Conservation (phyloP, 2,888 invertebrate genomes). For the Ernsta delagoae region DNA sequence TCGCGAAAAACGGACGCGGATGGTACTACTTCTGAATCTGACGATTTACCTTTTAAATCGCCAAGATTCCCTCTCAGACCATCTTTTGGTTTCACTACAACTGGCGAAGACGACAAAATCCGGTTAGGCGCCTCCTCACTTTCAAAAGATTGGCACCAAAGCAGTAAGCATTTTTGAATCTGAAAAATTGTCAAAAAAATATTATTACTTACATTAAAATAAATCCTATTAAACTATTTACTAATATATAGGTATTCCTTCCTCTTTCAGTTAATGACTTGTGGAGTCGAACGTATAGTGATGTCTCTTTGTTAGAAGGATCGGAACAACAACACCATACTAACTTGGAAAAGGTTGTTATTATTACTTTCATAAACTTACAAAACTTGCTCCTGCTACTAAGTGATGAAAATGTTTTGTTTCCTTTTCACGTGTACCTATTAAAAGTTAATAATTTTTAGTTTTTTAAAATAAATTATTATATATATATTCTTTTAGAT, state of each 20-base stretch:
- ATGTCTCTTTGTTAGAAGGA: conserved; percentile 64
- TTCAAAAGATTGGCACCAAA: conserved; percentile 77
- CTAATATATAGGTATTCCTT: conserved; percentile 3
- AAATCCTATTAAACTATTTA: background rate
- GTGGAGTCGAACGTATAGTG: conserved; percentile 68
- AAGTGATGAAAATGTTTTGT: no score
- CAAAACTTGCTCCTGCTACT: no score
- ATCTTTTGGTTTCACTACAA: conserved; percentile 76
- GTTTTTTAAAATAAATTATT: no score
- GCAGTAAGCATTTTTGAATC: conserved; percentile 66
- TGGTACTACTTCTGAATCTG: conserved; percentile 55
- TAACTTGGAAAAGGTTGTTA: conserved; percentile 63
- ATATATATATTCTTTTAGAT: no score
- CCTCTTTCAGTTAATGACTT: conserved; percentile 84
- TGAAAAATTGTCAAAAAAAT: background rate
- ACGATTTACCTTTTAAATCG: conserved; percentile 70
- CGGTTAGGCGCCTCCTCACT: conserved; percentile 69
- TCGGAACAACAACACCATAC: conserved; percentile 59
- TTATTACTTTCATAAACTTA: no score
- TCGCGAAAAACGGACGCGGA: conserved; percentile 62
- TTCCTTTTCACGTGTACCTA: no score
- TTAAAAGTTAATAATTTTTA: no score
- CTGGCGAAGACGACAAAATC: conserved; percentile 60
- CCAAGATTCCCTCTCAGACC: conserved; percentile 85
- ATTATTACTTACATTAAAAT: background rate